Evolutionary conservation across 2,888 invertebrate genomes (phyloP).

Genomic region (Rosalia funebris): DNA sequence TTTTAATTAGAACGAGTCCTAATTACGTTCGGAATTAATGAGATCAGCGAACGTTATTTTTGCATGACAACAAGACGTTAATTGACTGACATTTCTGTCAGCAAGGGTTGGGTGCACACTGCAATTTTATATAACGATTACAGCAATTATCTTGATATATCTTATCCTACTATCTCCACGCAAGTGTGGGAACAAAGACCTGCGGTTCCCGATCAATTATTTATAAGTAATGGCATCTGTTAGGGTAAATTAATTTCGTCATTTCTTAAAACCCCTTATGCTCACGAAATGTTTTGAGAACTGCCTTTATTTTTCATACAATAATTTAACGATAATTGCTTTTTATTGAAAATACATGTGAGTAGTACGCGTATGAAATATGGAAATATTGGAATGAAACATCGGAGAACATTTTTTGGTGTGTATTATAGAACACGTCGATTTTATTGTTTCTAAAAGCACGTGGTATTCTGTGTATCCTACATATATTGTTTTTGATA

Average conservation of each 20-base stretch:
- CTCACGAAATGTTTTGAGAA: too few relatives aligned
- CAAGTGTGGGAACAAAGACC: neutral
- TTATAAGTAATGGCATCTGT: constrained; percentile 6
- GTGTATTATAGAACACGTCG: too few relatives aligned
- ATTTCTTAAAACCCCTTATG: too few relatives aligned
- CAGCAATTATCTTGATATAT: constrained; percentile 9
- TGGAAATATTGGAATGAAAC: too few relatives aligned
- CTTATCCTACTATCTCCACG: constrained; percentile 15
- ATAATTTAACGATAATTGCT: too few relatives aligned
- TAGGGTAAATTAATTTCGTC: constrained; percentile 7
- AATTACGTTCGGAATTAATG: constrained; percentile 41
- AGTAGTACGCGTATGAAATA: too few relatives aligned
- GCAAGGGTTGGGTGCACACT: constrained; percentile 10
- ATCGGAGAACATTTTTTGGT: too few relatives aligned
- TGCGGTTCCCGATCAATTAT: constrained; percentile 6
- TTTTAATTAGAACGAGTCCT: constrained; percentile 49
- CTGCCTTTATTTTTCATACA: too few relatives aligned
- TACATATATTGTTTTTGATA: too few relatives aligned
- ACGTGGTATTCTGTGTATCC: too few relatives aligned
- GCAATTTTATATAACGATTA: constrained; percentile 12
- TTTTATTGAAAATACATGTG: too few relatives aligned
- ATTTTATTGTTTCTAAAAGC: too few relatives aligned
- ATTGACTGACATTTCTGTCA: constrained; percentile 11
- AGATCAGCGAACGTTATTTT: constrained; percentile 44
- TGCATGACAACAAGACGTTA: constrained; percentile 11